phyloP scores from a whole-genome alignment of 1,140 invertebrate genomes.

The Centruroides vittatus region DNA sequence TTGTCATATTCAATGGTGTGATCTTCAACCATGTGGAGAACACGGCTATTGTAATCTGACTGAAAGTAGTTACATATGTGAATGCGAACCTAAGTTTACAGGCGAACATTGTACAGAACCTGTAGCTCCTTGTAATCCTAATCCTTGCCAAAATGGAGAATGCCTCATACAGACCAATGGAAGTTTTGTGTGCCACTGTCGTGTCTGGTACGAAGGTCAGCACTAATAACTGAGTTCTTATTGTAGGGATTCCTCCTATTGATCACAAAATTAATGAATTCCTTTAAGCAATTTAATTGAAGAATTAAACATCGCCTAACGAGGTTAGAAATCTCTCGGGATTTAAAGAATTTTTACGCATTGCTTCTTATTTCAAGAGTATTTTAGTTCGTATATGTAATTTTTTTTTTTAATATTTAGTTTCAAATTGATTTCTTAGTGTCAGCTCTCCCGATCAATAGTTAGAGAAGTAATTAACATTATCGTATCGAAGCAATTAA shows the following conservation, averaged over 20 bases:
- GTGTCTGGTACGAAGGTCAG: constrained; percentile 53
- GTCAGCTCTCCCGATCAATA: no score
- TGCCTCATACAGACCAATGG: constrained; percentile 38
- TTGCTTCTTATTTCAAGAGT: not conserved
- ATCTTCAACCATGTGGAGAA: constrained; percentile 46
- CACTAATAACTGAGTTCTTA: not conserved
- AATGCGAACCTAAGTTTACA: constrained; percentile 41
- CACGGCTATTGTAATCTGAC: constrained; percentile 48
- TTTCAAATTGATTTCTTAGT: no score
- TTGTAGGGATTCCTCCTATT: no score
- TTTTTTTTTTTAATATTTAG: no score
- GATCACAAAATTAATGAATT: no score
- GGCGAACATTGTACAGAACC: constrained; percentile 44
- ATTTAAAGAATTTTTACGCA: constrained; percentile 6
- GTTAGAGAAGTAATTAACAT: no score
- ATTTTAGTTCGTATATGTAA: not conserved
- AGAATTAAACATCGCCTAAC: no score
- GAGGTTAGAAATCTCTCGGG: not conserved
- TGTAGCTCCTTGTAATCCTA: constrained; percentile 46
- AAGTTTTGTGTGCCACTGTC: constrained; percentile 48
- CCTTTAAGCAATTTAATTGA: no score
- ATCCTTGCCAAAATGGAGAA: constrained; percentile 52
- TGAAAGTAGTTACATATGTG: constrained; percentile 36
- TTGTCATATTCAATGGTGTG: constrained; percentile 51
- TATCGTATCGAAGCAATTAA: no score